Percentiles rank a stretch among this genome's conserved stretches.
phyloP scores from a whole-genome alignment of 2,888 invertebrate species.

The Napeogenes inachia region DNA sequence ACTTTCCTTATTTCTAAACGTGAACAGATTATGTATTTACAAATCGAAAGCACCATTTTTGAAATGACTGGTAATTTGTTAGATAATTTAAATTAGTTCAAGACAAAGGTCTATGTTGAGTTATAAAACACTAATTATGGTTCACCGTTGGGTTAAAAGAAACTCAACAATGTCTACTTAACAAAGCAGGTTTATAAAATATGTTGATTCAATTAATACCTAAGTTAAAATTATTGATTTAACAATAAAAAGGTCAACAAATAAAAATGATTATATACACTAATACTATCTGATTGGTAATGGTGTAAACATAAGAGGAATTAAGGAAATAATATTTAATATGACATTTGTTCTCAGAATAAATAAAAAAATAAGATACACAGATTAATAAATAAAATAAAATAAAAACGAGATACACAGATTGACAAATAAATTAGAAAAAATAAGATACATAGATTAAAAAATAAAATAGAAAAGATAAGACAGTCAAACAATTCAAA shows the following conservation, averaged over 20 bases:
- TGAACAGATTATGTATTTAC: slow-evolving; percentile 54
- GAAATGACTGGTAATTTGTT: slow-evolving; percentile 38
- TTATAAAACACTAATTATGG: slow-evolving; percentile 52
- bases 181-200: slow-evolving; percentile 45
- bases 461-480: slow-evolving; percentile 18
- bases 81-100: no score
- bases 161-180: slow-evolving; percentile 42
- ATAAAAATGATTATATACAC: slow-evolving; percentile 64
- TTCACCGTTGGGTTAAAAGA: slow-evolving; percentile 57
- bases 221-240: slow-evolving; percentile 48
- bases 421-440: slow-evolving; percentile 15
- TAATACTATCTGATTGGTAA: slow-evolving; percentile 47
- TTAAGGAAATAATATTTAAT: slow-evolving; percentile 17
- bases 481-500: slow-evolving; percentile 27
- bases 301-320: slow-evolving; percentile 31
- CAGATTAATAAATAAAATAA: slow-evolving; percentile 17
- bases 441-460: slow-evolving; percentile 16
- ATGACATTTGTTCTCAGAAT: slow-evolving; percentile 8
- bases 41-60: slow-evolving; percentile 68
- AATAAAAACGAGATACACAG: slow-evolving; percentile 1
- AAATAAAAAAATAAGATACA: slow-evolving; percentile 8
- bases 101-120: slow-evolving; percentile 17
- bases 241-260: slow-evolving; percentile 67
- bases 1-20: slow-evolving; percentile 53
- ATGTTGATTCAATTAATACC: slow-evolving; percentile 48